Evolutionary conservation across 1,140 invertebrate genomes (phyloP).

Genomic region (Charaxes varanes): DNA sequence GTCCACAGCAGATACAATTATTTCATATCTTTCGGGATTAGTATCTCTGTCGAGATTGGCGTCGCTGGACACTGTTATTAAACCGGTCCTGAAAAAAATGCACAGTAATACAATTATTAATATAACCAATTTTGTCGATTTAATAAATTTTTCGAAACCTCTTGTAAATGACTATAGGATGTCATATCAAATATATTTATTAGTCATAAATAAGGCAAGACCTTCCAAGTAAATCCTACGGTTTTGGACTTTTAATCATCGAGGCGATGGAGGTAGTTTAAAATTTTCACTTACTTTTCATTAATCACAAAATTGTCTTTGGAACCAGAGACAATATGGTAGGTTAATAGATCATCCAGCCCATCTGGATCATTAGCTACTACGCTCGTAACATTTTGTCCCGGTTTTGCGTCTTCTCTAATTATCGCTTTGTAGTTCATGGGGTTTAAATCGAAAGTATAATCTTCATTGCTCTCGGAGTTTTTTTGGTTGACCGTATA

Average conservation of each 20-base stretch:
- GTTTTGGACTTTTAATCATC: too few species aligned
- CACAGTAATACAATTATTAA: constrained; percentile 6
- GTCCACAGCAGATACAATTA: constrained; percentile 83
- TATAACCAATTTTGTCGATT: constrained; percentile 4
- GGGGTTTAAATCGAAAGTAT: constrained; percentile 72
- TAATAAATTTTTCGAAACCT: too few species aligned
- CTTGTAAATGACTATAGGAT: too few species aligned
- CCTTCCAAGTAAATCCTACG: too few species aligned
- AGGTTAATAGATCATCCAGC: constrained; percentile 80
- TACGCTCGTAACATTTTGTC: constrained; percentile 82
- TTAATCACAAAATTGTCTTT: constrained; percentile 88
- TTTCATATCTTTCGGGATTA: constrained; percentile 79
- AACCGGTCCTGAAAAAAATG: constrained; percentile 75
- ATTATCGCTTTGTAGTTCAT: constrained; percentile 81
- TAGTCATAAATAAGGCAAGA: too few species aligned
- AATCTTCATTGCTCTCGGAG: constrained; percentile 53
- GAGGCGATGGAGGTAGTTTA: too few species aligned
- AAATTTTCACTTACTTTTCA: constrained; percentile 73
- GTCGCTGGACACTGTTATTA: constrained; percentile 83
- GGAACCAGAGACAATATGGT: constrained; percentile 83
- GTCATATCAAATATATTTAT: too few species aligned
- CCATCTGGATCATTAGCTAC: constrained; percentile 85
- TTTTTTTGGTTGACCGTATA: constrained; percentile 43
- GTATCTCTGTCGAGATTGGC: constrained; percentile 83
- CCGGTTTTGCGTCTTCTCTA: constrained; percentile 80